phyloP scores from a whole-genome alignment of 2,888 invertebrate genomes.

The Aricia artaxerxes region DNA sequence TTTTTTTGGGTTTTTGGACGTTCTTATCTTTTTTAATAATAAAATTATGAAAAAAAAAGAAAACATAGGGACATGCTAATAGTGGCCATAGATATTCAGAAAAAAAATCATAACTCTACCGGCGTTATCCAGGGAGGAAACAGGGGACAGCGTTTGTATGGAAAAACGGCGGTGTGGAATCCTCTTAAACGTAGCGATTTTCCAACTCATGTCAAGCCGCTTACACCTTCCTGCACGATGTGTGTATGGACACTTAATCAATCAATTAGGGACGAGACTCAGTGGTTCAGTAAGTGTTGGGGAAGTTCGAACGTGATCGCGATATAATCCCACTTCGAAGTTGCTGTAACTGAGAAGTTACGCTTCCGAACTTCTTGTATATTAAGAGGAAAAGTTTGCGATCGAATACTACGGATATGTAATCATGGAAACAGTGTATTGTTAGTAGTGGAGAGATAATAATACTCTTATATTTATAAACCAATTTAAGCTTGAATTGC shows the following conservation, averaged over 20 bases:
- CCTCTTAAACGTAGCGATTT: not conserved
- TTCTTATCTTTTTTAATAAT: too few relatives aligned
- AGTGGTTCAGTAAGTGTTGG: constrained; percentile 13
- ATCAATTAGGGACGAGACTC: constrained; percentile 7
- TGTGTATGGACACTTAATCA: constrained; percentile 1
- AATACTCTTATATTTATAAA: too few relatives aligned
- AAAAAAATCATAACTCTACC: too few relatives aligned
- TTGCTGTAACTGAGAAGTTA: not conserved
- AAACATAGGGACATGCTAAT: too few relatives aligned
- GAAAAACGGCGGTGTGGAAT: too few relatives aligned
- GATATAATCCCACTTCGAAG: constrained; percentile 16
- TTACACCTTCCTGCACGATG: not conserved
- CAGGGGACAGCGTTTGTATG: too few relatives aligned
- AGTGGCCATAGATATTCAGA: too few relatives aligned
- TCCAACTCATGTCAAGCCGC: not conserved
- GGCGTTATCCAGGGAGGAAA: too few relatives aligned
- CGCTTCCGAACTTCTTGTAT: constrained; percentile 6
- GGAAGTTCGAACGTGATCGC: constrained; percentile 9
- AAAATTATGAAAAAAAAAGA: too few relatives aligned
- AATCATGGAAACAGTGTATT: not conserved
- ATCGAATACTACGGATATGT: not conserved
- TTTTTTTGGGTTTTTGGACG: too few relatives aligned
- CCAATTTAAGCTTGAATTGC: too few relatives aligned
- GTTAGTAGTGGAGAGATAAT: not conserved
- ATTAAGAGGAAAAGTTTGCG: constrained; percentile 14